Evolutionary conservation across 2,888 invertebrate species (phyloP), one percentile per base, ranked within the genome.

Genomic region (Achlya flavicornis): DNA sequence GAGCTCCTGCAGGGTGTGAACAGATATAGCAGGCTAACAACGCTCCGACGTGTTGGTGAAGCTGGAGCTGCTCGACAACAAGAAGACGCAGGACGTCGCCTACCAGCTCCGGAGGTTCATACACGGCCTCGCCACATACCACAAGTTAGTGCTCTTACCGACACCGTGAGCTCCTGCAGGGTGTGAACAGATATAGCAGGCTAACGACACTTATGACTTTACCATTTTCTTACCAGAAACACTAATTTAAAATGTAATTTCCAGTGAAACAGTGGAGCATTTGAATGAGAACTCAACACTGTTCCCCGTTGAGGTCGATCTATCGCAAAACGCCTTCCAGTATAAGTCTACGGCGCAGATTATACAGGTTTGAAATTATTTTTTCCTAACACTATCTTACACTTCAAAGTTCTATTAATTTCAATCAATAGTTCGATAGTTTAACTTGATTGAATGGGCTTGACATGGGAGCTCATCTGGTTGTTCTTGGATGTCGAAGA

Each of bases 81-180:
- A 99, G 89, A 99, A 99, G 88, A 98, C 99, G 0, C 98, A 99
- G 85, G 99, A 99, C 76, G 96, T 99, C 4, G 98, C 98, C 0
- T 96, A 95, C 71, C 98, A 98, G 76, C 89, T 98, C 8, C 96
- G 97, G 67, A 95, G 97, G 73, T 96, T 99, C 65, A 96, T 99
- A 14, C 95, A 97, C 63, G 98, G 98, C 0, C 94, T 99, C 71
- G 96, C 98, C 0, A 95, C 95, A 19, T 93, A 95, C 64, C 94
- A 95, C 66, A 88, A 91, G 86, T 94, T 68, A 80, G 89, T 78
- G 32, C 32, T 1, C 26, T 26, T 26, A 26, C 26, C 26, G 2
- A 26, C 2, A 26, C 26, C 26, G 1, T 26, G 26, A 26, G 26
- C 1, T 26, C 2, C 1, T 26, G 1, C 26, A 26, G 26, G 26